Evolutionary conservation across 1,140 invertebrate genomes (phyloP).

Genomic region (Metopolophium dirhodum): DNA sequence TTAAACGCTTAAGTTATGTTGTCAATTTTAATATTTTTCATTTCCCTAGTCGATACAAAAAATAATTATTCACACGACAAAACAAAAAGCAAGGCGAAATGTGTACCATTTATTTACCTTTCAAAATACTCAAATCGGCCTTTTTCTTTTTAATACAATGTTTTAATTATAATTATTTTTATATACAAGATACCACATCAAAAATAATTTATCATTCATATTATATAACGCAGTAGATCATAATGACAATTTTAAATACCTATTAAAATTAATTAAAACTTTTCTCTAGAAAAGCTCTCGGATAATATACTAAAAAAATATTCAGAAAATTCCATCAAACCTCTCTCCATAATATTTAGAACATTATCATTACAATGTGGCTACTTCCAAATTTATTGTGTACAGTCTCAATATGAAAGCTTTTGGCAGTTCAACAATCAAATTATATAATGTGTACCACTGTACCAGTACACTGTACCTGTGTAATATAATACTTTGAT

Average conservation of each 20-base stretch:
- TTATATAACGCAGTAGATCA: no score
- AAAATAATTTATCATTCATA: background rate
- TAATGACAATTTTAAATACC: no score
- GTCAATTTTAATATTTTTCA: background rate
- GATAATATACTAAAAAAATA: background rate
- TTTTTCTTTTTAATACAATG: background rate
- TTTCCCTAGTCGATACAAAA: background rate
- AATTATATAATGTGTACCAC: background rate
- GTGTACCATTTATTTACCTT: constrained; percentile 43
- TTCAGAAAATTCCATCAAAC: background rate
- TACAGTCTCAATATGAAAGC: background rate
- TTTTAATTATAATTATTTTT: background rate
- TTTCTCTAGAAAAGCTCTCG: background rate
- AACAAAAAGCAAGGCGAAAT: constrained; percentile 37
- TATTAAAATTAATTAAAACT: background rate
- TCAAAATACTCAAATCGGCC: constrained; percentile 47
- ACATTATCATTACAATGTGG: background rate
- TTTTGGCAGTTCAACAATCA: background rate
- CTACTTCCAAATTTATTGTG: background rate
- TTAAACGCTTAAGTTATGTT: background rate
- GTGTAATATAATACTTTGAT: background rate
- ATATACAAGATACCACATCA: background rate
- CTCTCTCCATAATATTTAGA: background rate
- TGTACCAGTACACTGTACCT: no score
- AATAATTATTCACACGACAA: background rate